Evolutionary conservation across 1,140 invertebrate species (phyloP).

Genomic region (Drosophila takahashii): DNA sequence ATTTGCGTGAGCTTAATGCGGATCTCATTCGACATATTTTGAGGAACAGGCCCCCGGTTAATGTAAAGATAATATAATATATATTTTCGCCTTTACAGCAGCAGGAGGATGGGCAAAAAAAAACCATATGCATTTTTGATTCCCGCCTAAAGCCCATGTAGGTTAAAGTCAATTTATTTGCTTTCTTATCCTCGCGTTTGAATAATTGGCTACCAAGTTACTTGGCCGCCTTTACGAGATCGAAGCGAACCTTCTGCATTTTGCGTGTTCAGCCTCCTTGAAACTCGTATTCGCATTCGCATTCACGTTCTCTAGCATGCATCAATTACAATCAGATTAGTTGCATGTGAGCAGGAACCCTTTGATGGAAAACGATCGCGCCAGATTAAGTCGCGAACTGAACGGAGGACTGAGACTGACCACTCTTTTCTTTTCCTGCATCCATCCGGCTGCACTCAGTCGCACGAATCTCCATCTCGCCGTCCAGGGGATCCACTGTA

Average conservation of each 20-base stretch:
- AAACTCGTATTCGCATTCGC: slow-evolving; percentile 2
- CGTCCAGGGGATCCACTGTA: slow-evolving; percentile 1
- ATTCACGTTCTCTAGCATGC: slow-evolving; percentile 59
- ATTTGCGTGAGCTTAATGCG: slow-evolving; percentile 49
- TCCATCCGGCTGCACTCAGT: slow-evolving; percentile 10
- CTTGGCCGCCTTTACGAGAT: slow-evolving; percentile 27
- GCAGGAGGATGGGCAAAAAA: background rate
- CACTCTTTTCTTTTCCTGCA: slow-evolving; percentile 15
- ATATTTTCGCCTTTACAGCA: background rate
- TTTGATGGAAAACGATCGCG: slow-evolving; percentile 51
- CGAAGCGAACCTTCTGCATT: slow-evolving; percentile 33
- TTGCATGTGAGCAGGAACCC: slow-evolving; percentile 54
- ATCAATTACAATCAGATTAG: slow-evolving; percentile 81
- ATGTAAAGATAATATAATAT: slow-evolving; percentile 5
- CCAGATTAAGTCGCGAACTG: slow-evolving; percentile 43
- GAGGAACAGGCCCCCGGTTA: slow-evolving; percentile 5
- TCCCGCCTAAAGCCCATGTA: slow-evolving; percentile 34
- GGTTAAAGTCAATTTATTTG: slow-evolving; percentile 63
- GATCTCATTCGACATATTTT: slow-evolving; percentile 13
- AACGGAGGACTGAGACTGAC: slow-evolving; percentile 17
- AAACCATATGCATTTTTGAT: slow-evolving; percentile 34
- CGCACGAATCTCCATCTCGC: slow-evolving; percentile 20
- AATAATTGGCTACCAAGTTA: slow-evolving; percentile 69
- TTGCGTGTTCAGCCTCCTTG: slow-evolving; percentile 56
- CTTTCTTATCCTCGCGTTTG: slow-evolving; percentile 67